These are phyloP conservation scores for Haplochromis burtoni DNA, from an alignment of 2,113 vertebrate genomes.

Conservation along the genomic window DNA sequence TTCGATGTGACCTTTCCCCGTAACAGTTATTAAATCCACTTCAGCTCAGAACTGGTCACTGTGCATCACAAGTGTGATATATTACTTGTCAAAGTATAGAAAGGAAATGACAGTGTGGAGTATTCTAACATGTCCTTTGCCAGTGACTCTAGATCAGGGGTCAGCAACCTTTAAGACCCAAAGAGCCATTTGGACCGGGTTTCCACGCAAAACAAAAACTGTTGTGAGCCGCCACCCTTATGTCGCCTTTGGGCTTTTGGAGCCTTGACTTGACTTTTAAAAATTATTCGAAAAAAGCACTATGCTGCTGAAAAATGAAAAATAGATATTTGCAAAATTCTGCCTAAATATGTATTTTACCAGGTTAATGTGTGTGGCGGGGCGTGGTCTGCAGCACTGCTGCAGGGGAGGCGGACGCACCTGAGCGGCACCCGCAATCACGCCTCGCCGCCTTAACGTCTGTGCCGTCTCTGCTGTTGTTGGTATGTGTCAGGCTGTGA, in stretches of 20 bases:
- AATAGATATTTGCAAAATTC: background rate
- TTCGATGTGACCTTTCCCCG: background rate
- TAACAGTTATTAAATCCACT: background rate
- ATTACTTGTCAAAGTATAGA: constrained; percentile 9
- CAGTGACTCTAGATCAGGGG: background rate
- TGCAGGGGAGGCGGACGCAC: too few relatives aligned
- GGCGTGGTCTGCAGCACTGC: too few relatives aligned
- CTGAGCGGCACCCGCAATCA: too few relatives aligned
- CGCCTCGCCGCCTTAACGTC: too few relatives aligned
- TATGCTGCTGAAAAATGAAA: background rate
- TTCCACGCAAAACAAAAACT: background rate
- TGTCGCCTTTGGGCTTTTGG: too few relatives aligned
- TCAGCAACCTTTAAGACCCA: background rate
- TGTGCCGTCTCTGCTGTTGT: too few relatives aligned
- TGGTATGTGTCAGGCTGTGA: too few relatives aligned
- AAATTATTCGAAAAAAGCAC: too few relatives aligned
- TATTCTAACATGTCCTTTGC: background rate
- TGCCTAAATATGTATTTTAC: background rate
- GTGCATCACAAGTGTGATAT: background rate
- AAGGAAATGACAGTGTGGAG: background rate
- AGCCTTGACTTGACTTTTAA: too few relatives aligned
- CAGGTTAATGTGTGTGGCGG: too few relatives aligned
- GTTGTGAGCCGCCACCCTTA: too few relatives aligned
- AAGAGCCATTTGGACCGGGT: background rate
- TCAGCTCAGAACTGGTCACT: background rate